A percentile compares a stretch with the other conserved stretches of the same genome.
Evolutionary conservation across 2,113 vertebrate species (phyloP).

Genomic region (Gadus macrocephalus): DNA sequence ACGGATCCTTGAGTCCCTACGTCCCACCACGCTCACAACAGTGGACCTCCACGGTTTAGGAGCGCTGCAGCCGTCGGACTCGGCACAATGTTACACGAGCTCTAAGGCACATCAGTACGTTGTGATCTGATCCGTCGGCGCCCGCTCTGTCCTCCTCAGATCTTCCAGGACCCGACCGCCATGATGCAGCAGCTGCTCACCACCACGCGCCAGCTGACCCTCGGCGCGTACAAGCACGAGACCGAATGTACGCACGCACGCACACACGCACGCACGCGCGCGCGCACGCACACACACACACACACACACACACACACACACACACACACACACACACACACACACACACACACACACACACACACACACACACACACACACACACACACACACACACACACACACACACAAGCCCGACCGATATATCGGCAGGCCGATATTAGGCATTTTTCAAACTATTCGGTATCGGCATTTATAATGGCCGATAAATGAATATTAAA

Average conservation of each 20-base stretch:
- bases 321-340: not conserved
- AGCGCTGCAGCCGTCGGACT: no score
- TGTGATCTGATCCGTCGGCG: no score
- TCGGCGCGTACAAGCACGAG: conserved; percentile 97
- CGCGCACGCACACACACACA: not conserved
- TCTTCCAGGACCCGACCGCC: conserved; percentile 97
- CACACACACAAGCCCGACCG: not conserved
- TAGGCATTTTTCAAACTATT: no score
- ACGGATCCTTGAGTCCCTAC: not conserved
- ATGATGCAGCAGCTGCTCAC: conserved; percentile 99
- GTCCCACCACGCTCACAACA: no score
- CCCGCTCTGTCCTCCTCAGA: conserved; percentile 63
- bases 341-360: not conserved
- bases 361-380: not conserved
- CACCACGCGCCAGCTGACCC: conserved; percentile 91
- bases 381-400: not conserved
- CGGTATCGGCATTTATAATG: no score
- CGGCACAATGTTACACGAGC: no score
- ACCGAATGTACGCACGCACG: conserved; percentile 87
- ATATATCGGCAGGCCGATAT: no score
- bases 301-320: not conserved
- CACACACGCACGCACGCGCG: not conserved
- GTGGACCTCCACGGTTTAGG: no score
- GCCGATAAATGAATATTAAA: no score
- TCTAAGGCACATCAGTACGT: no score